phyloP scores from a whole-genome alignment of 2,797 vertebrate genomes.

The Trachops cirrhosus region DNA sequence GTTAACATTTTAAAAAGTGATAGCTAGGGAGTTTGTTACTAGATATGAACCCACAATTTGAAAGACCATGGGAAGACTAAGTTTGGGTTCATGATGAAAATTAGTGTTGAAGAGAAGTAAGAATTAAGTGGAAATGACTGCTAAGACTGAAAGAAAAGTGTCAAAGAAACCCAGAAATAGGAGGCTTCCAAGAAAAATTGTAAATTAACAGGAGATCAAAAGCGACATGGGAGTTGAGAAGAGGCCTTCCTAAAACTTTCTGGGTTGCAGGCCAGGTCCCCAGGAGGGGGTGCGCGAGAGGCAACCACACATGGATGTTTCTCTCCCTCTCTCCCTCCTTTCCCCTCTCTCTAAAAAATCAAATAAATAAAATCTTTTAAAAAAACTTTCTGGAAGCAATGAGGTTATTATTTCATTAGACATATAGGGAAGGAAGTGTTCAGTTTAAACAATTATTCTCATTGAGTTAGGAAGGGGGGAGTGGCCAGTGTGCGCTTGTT shows the following conservation, averaged over 20 bases:
- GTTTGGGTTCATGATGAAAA: slow-evolving; percentile 21
- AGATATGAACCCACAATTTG: not conserved
- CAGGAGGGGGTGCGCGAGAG: no score
- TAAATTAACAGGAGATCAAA: not conserved
- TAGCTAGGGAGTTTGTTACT: not conserved
- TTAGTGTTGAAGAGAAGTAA: slow-evolving; percentile 32
- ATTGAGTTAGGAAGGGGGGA: not conserved
- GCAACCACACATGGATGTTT: no score
- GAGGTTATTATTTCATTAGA: not conserved
- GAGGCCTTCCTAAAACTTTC: not conserved
- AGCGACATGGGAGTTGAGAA: not conserved
- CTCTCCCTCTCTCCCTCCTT: no score
- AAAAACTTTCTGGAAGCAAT: not conserved
- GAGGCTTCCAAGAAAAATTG: not conserved
- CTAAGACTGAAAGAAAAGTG: not conserved
- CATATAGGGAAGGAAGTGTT: not conserved
- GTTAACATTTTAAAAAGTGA: not conserved
- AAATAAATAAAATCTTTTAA: no score
- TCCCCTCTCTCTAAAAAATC: no score
- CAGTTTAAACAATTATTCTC: not conserved
- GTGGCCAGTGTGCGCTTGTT: not conserved
- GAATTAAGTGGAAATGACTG: not conserved
- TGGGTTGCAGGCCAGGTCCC: not conserved
- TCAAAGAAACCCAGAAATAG: not conserved
- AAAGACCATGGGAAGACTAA: slow-evolving; percentile 23